Evolutionary conservation across 2,113 vertebrate species (phyloP).

Genomic region (Carettochelys insculpta): DNA sequence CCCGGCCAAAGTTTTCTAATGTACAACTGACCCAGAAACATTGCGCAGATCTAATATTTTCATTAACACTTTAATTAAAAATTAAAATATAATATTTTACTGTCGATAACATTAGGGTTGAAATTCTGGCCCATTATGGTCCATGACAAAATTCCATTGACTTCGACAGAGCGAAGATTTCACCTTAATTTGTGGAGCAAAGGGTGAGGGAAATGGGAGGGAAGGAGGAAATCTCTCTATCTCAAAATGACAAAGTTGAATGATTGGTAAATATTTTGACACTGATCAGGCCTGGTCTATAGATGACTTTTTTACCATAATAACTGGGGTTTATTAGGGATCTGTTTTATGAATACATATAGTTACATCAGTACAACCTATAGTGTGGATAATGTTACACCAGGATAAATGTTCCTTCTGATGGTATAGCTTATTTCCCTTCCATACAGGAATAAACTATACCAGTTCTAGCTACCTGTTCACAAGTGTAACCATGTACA

Average conservation of each 20-base stretch:
- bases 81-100: neutral
- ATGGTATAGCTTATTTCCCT: neutral
- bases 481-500: neutral
- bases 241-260: neutral
- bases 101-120: neutral
- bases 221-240: neutral
- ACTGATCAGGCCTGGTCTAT: neutral
- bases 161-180: neutral
- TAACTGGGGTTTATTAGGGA: neutral
- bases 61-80: neutral
- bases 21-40: conserved; percentile 9
- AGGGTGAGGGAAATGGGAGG: neutral
- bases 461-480: neutral
- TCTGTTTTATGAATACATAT: neutral
- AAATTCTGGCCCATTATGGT: neutral
- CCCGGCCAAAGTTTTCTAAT: conserved; percentile 6
- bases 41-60: neutral
- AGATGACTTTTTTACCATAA: too few species aligned
- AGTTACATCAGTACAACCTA: neutral
- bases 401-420: neutral
- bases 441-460: neutral
- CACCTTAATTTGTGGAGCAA: neutral
- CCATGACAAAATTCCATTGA: neutral
- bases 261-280: neutral
- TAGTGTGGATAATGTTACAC: neutral